Percentiles rank a stretch among this genome's conserved stretches.
These are phyloP conservation scores for Gorsachius goisagi DNA, from an alignment of 2,113 vertebrate genomes.

Conservation along the genomic window DNA sequence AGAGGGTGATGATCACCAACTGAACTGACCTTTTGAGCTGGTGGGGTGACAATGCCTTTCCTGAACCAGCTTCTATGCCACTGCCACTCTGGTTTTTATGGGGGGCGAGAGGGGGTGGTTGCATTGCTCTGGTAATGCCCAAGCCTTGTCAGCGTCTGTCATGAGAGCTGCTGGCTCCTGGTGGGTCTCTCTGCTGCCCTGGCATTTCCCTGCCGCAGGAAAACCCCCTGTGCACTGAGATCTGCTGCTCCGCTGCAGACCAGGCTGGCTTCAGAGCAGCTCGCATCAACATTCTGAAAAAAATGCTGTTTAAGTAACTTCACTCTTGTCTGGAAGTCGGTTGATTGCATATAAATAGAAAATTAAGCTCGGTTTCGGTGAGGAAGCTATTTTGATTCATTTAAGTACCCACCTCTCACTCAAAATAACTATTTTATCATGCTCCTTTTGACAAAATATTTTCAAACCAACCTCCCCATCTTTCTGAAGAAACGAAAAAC, in stretches of 20 bases:
- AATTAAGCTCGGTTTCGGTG: not conserved
- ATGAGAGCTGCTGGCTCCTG: rapidly evolving
- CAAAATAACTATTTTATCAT: not conserved
- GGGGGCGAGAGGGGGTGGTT: not conserved
- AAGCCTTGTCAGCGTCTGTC: not conserved
- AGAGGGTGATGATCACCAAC: not conserved
- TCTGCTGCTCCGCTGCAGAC: too few relatives aligned
- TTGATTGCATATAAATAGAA: not conserved
- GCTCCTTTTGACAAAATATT: not conserved
- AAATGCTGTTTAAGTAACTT: not conserved
- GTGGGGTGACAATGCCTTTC: not conserved
- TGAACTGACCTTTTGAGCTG: not conserved
- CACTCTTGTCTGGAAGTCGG: not conserved
- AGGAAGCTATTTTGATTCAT: not conserved
- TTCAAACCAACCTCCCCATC: not conserved
- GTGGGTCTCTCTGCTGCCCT: not conserved
- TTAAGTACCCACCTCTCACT: not conserved
- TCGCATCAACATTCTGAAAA: too few relatives aligned
- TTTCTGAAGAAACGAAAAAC: not conserved
- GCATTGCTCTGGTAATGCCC: not conserved
- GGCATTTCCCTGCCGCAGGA: not conserved
- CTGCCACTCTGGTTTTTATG: not conserved
- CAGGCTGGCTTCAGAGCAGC: rapidly evolving
- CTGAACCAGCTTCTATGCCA: not conserved
- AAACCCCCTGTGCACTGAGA: not conserved